phyloP scores from a whole-genome alignment of 2,797 vertebrate species.

The Synaphobranchus kaupii region DNA sequence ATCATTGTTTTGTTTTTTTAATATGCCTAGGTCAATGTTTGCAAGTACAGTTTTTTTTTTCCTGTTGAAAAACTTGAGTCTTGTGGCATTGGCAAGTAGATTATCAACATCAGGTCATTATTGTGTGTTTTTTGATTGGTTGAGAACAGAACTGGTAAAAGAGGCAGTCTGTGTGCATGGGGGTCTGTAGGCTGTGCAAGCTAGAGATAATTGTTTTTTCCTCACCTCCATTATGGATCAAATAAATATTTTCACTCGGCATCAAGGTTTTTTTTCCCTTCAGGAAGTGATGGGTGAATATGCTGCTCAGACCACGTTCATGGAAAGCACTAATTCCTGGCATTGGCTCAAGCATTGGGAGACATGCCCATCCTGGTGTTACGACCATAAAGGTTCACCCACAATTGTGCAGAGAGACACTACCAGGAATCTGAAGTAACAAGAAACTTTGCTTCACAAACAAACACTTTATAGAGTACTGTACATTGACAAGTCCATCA shows the following conservation, averaged over 20 bases:
- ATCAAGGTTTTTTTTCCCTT: background rate
- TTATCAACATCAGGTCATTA: background rate
- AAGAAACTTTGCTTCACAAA: background rate
- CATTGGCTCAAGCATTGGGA: background rate
- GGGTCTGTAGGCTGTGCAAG: background rate
- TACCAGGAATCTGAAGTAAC: background rate
- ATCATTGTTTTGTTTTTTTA: background rate
- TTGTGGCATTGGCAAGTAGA: background rate
- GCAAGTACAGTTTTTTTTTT: background rate
- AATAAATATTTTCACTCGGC: background rate
- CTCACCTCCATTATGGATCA: background rate
- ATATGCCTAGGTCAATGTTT: background rate
- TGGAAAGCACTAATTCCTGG: background rate
- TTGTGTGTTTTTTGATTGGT: background rate
- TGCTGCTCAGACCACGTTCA: background rate
- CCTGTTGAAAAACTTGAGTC: background rate
- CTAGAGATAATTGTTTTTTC: background rate
- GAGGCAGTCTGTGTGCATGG: background rate
- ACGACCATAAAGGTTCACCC: background rate
- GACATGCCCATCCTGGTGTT: background rate
- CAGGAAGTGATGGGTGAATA: background rate
- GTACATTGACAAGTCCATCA: background rate
- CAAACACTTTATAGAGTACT: too few species aligned
- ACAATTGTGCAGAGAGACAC: background rate
- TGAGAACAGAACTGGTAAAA: background rate